phyloP scores from a whole-genome alignment of 2,888 invertebrate genomes.

The Nephrocerus scutellatus region DNA sequence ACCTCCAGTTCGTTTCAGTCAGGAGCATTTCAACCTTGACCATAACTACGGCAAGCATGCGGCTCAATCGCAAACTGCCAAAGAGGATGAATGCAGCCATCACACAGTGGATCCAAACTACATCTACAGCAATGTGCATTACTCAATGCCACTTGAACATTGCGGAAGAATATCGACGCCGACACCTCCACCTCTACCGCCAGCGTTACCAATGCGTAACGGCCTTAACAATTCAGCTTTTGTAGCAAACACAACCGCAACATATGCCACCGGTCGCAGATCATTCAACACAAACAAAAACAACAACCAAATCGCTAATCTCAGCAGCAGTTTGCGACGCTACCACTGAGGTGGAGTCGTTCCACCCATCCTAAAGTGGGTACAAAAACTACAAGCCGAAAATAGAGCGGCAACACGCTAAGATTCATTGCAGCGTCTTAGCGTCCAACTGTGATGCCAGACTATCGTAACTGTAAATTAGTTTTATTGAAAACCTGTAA shows the following conservation, averaged over 20 bases:
- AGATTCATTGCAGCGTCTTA: too few species aligned
- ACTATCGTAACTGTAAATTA: conserved; percentile 17
- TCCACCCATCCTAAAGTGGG: conserved; percentile 34
- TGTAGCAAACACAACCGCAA: too few species aligned
- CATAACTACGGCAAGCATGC: conserved; percentile 23
- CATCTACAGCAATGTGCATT: conserved; percentile 43
- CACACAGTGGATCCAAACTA: conserved; percentile 42
- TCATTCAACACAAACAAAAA: conserved; percentile 28
- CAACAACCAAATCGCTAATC: conserved; percentile 10
- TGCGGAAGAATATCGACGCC: conserved; percentile 37
- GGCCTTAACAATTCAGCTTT: too few species aligned
- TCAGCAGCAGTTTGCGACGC: conserved; percentile 37
- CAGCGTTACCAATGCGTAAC: conserved; percentile 44
- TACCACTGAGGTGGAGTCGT: conserved; percentile 23
- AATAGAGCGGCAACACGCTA: too few species aligned
- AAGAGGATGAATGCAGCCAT: conserved; percentile 24
- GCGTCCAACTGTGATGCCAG: conserved; percentile 40
- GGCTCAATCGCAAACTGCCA: conserved; percentile 20
- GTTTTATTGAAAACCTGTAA: too few species aligned
- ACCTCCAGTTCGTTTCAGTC: conserved; percentile 32
- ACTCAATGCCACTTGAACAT: conserved; percentile 44
- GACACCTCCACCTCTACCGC: conserved; percentile 40
- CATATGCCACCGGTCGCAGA: conserved; percentile 35
- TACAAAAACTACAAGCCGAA: too few species aligned
- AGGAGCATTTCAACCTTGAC: conserved; percentile 40